These are phyloP conservation scores for Drosophila paulistorum DNA, from an alignment of 1,140 invertebrate species.

Conservation along the genomic window DNA sequence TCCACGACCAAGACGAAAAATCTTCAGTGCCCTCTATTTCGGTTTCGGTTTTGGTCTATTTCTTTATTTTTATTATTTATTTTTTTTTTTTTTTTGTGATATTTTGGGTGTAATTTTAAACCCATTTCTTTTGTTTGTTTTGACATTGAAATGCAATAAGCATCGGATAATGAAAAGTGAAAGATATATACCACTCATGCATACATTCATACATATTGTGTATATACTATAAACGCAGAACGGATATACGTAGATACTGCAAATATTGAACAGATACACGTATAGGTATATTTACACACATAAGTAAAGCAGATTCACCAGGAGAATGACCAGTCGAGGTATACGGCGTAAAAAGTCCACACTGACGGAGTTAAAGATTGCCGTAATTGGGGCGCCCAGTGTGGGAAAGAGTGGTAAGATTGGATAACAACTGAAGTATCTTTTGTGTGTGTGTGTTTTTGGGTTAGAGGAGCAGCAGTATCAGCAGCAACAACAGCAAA, in stretches of 20 bases:
- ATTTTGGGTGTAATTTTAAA: constrained; percentile 64
- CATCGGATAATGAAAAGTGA: constrained; percentile 58
- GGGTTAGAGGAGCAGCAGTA: constrained; percentile 10
- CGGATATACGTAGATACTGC: constrained; percentile 45
- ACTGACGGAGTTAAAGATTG: constrained; percentile 93
- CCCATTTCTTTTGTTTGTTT: constrained; percentile 66
- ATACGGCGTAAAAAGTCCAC: constrained; percentile 95
- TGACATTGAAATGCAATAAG: constrained; percentile 67
- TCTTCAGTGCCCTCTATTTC: neutral
- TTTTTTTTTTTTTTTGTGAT: constrained; percentile 13
- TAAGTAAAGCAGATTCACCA: constrained; percentile 27
- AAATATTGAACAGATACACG: constrained; percentile 3
- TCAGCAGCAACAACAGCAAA: constrained; percentile 74
- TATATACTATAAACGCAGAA: constrained; percentile 24
- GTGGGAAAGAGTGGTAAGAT: constrained; percentile 93
- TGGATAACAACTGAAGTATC: constrained; percentile 25
- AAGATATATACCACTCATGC: constrained; percentile 20
- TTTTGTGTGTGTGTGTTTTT: constrained; percentile 12
- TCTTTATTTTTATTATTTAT: neutral
- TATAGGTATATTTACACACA: neutral
- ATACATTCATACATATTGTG: neutral
- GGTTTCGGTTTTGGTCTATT: neutral
- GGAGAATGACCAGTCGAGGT: constrained; percentile 86
- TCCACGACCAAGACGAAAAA: constrained; percentile 17
- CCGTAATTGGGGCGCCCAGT: constrained; percentile 91